Conservation (phyloP, 2,888 invertebrate genomes). For the Archaeoteleia sp. region DNA sequence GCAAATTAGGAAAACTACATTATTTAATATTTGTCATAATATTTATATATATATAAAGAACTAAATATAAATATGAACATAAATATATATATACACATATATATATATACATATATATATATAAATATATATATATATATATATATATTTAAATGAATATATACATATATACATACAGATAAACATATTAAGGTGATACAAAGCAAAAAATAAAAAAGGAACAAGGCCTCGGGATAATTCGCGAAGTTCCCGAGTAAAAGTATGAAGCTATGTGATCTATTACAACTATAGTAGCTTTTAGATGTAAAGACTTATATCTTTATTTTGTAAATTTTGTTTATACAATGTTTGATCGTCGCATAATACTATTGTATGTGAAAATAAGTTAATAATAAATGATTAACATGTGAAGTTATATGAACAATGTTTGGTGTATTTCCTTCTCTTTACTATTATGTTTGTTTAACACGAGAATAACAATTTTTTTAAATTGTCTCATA, state of each 20-base stretch:
- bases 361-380: slow-evolving; percentile 75
- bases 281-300: slow-evolving; percentile 74
- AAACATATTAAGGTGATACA: slow-evolving; percentile 54
- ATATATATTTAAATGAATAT: slow-evolving; percentile 51
- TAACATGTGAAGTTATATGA: slow-evolving; percentile 72
- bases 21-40: slow-evolving; percentile 73
- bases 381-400: slow-evolving; percentile 75
- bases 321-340: slow-evolving; percentile 76
- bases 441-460: background rate
- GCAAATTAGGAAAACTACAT: slow-evolving; percentile 69
- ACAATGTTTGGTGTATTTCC: slow-evolving; percentile 19
- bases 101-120: no score
- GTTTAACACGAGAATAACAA: no score
- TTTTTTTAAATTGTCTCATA: background rate
- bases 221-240: slow-evolving; percentile 54
- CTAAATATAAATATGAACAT: slow-evolving; percentile 54
- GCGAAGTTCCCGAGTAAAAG: slow-evolving; percentile 61
- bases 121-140: slow-evolving; percentile 29
- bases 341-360: slow-evolving; percentile 75
- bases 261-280: slow-evolving; percentile 75
- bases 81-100: slow-evolving; percentile 49
- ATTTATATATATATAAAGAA: slow-evolving; percentile 66
- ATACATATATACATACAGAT: slow-evolving; percentile 55
- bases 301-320: slow-evolving; percentile 75
- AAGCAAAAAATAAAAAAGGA: slow-evolving; percentile 54